These are phyloP conservation scores for Microchirus variegatus DNA, from an alignment of 2,797 vertebrate species.

Conservation along the genomic window DNA sequence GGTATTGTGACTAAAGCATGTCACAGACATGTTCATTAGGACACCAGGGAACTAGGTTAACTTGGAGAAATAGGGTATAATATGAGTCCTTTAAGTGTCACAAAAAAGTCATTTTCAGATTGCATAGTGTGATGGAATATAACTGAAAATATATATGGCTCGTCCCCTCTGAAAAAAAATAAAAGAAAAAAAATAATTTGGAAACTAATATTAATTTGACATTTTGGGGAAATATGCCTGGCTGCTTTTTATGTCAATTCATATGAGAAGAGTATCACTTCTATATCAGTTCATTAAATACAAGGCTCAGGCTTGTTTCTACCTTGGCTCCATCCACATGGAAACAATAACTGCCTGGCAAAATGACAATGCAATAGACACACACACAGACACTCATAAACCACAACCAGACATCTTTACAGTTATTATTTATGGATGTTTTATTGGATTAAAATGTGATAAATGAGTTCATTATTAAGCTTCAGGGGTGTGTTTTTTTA, in stretches of 20 bases:
- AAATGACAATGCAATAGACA: not conserved
- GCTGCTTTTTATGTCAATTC: too few relatives aligned
- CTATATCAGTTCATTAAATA: not conserved
- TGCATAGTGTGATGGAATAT: not conserved
- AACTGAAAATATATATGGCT: constrained; percentile 7
- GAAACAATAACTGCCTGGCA: not conserved
- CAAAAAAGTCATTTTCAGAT: constrained; percentile 18
- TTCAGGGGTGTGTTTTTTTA: not conserved
- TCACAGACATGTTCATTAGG: too few relatives aligned
- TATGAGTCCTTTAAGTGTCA: too few relatives aligned
- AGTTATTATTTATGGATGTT: not conserved
- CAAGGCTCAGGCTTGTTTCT: not conserved
- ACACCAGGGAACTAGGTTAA: too few relatives aligned
- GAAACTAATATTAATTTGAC: not conserved
- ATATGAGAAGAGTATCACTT: not conserved
- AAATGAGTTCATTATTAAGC: not conserved
- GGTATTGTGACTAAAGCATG: too few relatives aligned
- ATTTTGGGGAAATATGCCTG: not conserved
- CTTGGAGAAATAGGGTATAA: too few relatives aligned
- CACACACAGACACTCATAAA: too few relatives aligned
- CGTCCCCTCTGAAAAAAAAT: not conserved
- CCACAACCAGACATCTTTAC: not conserved
- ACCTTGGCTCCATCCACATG: not conserved
- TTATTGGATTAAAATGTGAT: not conserved
- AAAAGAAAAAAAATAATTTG: not conserved